These are phyloP conservation scores for Orthosia cruda DNA, from an alignment of 2,888 invertebrate species.

Conservation along the genomic window DNA sequence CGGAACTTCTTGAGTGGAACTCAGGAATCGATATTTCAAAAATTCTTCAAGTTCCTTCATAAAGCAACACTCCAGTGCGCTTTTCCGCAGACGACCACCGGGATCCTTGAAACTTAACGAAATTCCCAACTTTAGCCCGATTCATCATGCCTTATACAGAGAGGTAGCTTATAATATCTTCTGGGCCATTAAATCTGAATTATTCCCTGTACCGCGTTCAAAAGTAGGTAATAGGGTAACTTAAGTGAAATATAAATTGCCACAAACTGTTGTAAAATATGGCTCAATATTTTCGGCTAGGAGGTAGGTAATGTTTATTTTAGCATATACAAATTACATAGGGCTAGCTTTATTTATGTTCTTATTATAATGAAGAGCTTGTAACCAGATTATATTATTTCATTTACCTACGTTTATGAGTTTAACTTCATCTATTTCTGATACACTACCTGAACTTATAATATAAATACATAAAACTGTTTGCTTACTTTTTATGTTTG, in stretches of 20 bases:
- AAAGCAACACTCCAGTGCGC: slow-evolving; percentile 88
- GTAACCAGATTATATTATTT: slow-evolving; percentile 12
- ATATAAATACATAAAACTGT: too few species aligned
- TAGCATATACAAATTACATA: slow-evolving; percentile 47
- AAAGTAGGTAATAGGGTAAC: slow-evolving; percentile 68
- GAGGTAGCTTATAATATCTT: slow-evolving; percentile 85
- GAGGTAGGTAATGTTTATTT: slow-evolving; percentile 38
- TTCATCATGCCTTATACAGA: slow-evolving; percentile 84
- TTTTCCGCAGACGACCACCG: slow-evolving; percentile 81
- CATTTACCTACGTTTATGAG: not conserved
- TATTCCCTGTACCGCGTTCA: slow-evolving; percentile 79
- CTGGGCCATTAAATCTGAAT: slow-evolving; percentile 84
- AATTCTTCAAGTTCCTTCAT: slow-evolving; percentile 85
- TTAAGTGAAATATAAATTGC: slow-evolving; percentile 62
- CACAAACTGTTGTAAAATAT: slow-evolving; percentile 58
- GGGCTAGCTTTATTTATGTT: slow-evolving; percentile 26
- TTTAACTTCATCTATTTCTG: not conserved
- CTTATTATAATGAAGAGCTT: slow-evolving; percentile 1
- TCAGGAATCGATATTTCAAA: slow-evolving; percentile 84
- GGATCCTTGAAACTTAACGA: slow-evolving; percentile 84
- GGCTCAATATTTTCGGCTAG: slow-evolving; percentile 41
- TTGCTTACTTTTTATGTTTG: too few species aligned
- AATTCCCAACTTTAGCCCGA: slow-evolving; percentile 83
- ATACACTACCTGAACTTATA: too few species aligned
- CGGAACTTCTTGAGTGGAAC: slow-evolving; percentile 76